These are phyloP conservation scores for Xylophagus ater DNA, from an alignment of 2,888 invertebrate genomes.

Conservation along the genomic window DNA sequence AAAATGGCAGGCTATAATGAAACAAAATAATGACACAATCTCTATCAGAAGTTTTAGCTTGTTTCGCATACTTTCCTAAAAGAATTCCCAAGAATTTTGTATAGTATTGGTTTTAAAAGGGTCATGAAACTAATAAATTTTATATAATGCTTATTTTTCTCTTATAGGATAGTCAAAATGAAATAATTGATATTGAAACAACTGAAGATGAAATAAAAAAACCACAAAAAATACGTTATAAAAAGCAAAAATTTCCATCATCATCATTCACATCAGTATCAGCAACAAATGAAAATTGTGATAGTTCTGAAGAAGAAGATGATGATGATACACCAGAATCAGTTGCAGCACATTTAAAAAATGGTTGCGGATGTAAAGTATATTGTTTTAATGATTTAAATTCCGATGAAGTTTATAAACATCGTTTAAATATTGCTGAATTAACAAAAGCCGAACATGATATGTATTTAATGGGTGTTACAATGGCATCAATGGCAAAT, in stretches of 20 bases:
- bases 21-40: too few relatives aligned
- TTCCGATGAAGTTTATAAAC: conserved; percentile 63
- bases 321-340: conserved; percentile 58
- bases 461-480: conserved; percentile 78
- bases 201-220: conserved; percentile 7
- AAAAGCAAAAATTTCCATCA: too few relatives aligned
- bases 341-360: conserved; percentile 55
- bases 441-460: conserved; percentile 71
- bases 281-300: conserved; percentile 8
- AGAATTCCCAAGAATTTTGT: too few relatives aligned
- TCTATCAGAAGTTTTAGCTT: too few relatives aligned
- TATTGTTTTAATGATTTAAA: conserved; percentile 65
- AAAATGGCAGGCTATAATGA: too few relatives aligned
- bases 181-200: conserved; percentile 9
- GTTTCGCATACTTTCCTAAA: too few relatives aligned
- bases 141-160: too few relatives aligned
- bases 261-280: background rate
- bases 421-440: conserved; percentile 66
- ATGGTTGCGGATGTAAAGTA: conserved; percentile 68
- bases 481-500: conserved; percentile 68
- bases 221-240: too few relatives aligned
- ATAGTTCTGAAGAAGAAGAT: conserved; percentile 14
- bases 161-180: conserved; percentile 10
- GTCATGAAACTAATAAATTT: too few relatives aligned
- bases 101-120: too few relatives aligned